Conservation (phyloP, 1,140 invertebrate species). For the Onthophagus taurus region DNA sequence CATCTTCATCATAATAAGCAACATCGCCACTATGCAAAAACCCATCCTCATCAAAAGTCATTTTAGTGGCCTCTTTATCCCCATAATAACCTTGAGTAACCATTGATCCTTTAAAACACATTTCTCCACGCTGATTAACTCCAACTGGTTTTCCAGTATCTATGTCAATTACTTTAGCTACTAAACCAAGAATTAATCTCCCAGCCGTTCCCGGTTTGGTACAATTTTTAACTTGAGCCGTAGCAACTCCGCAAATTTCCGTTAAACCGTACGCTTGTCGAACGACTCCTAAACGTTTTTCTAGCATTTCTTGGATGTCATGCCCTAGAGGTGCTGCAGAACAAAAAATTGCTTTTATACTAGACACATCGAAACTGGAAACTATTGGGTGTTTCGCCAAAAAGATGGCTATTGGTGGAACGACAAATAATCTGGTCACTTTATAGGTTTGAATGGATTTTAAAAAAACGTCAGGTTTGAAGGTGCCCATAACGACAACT, state of each 20-base stretch:
- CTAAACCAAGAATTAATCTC: conserved; percentile 43
- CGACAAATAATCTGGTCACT: conserved; percentile 42
- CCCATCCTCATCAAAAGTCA: conserved; percentile 56
- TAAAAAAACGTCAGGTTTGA: conserved; percentile 50
- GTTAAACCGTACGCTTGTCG: conserved; percentile 60
- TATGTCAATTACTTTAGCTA: conserved; percentile 50
- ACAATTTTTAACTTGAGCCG: conserved; percentile 18
- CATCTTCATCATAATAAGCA: conserved; percentile 64
- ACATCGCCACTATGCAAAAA: conserved; percentile 81
- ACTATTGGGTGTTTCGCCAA: conserved; percentile 43
- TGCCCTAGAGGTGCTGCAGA: conserved; percentile 41
- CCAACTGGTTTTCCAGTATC: conserved; percentile 51
- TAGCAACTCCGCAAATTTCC: conserved; percentile 43
- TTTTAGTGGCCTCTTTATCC: conserved; percentile 60
- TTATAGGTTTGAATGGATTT: conserved; percentile 43
- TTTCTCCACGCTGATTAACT: conserved; percentile 52
- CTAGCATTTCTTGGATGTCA: conserved; percentile 34
- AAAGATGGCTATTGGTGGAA: conserved; percentile 49
- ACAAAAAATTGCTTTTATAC: conserved; percentile 35
- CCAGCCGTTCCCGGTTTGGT: conserved; percentile 47
- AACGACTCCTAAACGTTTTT: conserved; percentile 32
- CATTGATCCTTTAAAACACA: conserved; percentile 55
- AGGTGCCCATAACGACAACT: conserved; percentile 38
- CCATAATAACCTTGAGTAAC: conserved; percentile 57
- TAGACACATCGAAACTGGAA: conserved; percentile 37